Base-by-base conservation (phyloP, 2,888 invertebrate species). In the Frankliniella fusca region DNA sequence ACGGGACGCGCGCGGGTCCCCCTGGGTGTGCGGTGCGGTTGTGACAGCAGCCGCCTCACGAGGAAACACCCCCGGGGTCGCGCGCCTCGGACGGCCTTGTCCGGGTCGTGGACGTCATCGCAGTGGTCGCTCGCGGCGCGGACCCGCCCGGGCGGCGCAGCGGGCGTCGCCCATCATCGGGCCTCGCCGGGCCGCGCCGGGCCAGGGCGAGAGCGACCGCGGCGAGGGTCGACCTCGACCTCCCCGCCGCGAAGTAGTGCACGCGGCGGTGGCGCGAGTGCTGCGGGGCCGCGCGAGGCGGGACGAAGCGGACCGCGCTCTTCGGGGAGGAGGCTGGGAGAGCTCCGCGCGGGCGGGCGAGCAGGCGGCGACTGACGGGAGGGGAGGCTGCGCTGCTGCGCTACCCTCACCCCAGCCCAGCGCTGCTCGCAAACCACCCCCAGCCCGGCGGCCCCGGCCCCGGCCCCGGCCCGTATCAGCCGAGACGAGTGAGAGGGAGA, bases 361-460 rank as follows among this genome's bases (percentile, higher is more conserved):
- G n/a, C 70, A 27, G 70, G 27, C 70, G 70, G 70, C 70, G 27
- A 76, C 70, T 76, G 70, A 27, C 70, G n/a, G 54, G 15, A 54
- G 54, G 12, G 18, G 15, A 54, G 54, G 54, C 54, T 54, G 54
- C 50, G 50, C 50, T 50, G 50, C 50, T 50, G 50, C 54, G 54
- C 54, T 12, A 54, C 15, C 38, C 38, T 38, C 38, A 38, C 2
- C 38, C 38, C 38, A 5, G 54, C 5, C 5, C 54, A 18, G 54
- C 54, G 54, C 15, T 3, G 54, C 54, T 18, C 15, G 54, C 50
- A 54, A 18, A 18, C 15, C 54, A 54, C 15, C 15, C 15, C 54
- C 12, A 18, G 50, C 50, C 50, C 50, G 15, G 50, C 10, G 15
- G 15, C 50, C 54, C 54, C 54, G 54, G 7, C 54, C 54, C 2